phyloP scores from a whole-genome alignment of 2,888 invertebrate species.

The Timema podura region DNA sequence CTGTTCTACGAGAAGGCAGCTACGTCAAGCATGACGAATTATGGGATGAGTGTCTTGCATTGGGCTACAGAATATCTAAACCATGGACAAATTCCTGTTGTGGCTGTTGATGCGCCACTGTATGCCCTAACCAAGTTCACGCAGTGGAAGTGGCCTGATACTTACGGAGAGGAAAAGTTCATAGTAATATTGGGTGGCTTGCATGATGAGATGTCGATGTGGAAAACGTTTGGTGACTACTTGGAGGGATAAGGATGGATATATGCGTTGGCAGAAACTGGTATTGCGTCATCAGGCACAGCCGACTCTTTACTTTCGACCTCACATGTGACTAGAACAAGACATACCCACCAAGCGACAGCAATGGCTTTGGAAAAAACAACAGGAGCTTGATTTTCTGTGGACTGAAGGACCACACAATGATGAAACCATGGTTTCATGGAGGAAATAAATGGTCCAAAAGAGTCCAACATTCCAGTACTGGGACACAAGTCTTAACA shows the following conservation, averaged over 20 bases:
- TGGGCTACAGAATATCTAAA: neutral
- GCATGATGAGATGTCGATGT: too few species aligned
- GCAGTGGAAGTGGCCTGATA: constrained; percentile 7
- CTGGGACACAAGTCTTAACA: neutral
- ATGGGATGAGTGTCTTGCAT: neutral
- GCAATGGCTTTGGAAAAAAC: constrained; percentile 1
- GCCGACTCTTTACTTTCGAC: constrained; percentile 2
- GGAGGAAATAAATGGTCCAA: neutral
- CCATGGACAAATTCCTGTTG: neutral
- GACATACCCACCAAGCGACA: neutral
- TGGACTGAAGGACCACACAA: constrained; percentile 5
- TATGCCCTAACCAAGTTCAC: constrained; percentile 14
- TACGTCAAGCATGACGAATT: neutral
- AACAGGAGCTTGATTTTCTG: neutral
- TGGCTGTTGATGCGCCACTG: constrained; percentile 13
- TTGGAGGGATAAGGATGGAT: constrained; percentile 5
- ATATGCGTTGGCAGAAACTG: neutral
- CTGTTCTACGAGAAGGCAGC: too few species aligned
- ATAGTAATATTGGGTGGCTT: neutral
- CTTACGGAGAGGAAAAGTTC: constrained; percentile 19
- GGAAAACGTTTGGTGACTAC: neutral
- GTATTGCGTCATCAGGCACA: constrained; percentile 4
- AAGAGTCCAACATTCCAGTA: neutral
- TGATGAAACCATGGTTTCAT: constrained; percentile 1
- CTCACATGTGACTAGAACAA: neutral